phyloP scores from a whole-genome alignment of 2,888 invertebrate species.

The Himalopsyche japonica region DNA sequence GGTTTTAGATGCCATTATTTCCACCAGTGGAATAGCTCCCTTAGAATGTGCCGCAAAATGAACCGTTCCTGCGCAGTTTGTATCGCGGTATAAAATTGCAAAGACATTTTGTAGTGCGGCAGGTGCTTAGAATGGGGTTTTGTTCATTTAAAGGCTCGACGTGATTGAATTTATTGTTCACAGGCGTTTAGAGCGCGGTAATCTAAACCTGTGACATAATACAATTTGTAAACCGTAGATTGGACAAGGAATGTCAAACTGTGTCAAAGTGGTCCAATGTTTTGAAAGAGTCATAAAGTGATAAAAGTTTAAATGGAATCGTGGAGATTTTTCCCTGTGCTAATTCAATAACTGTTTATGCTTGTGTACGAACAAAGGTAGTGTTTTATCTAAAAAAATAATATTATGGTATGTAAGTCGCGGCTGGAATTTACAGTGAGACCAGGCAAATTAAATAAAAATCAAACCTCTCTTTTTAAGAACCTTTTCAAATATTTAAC shows the following conservation, averaged over 20 bases:
- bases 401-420: too few relatives aligned
- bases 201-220: constrained; percentile 34
- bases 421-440: too few relatives aligned
- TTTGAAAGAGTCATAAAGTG: too few relatives aligned
- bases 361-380: too few relatives aligned
- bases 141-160: constrained; percentile 1
- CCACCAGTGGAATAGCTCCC: neutral
- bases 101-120: neutral
- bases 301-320: too few relatives aligned
- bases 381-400: too few relatives aligned
- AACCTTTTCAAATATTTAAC: too few relatives aligned
- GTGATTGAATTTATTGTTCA: constrained; percentile 27
- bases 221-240: constrained; percentile 27
- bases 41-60: neutral
- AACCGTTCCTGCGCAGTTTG: constrained; percentile 9
- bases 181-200: constrained; percentile 12
- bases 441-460: too few relatives aligned
- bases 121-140: constrained; percentile 13
- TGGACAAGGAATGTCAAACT: neutral
- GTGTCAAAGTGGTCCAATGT: too few relatives aligned
- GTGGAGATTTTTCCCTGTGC: too few relatives aligned
- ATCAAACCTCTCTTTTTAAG: too few relatives aligned
- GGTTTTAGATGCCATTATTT: constrained; percentile 18
- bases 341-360: too few relatives aligned
- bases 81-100: neutral